These are phyloP conservation scores for Sisyra nigra DNA, from an alignment of 2,888 invertebrate genomes.

Conservation along the genomic window DNA sequence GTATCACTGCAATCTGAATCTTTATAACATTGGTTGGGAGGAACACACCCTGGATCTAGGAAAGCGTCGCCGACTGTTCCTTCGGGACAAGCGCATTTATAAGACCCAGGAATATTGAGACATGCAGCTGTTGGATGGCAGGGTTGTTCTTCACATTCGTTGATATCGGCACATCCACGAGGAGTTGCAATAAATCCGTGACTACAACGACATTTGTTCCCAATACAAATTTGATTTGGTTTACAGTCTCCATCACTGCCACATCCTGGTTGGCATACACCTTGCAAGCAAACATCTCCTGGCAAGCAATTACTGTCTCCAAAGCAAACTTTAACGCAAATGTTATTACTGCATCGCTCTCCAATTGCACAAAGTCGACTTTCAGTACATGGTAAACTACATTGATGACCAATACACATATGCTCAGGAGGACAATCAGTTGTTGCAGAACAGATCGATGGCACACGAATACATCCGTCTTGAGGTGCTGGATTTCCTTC, in stretches of 20 bases:
- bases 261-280: constrained; percentile 72
- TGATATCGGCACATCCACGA: constrained; percentile 62
- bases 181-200: constrained; percentile 57
- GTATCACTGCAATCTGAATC: constrained; percentile 60
- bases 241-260: constrained; percentile 66
- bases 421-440: constrained; percentile 62
- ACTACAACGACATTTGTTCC: constrained; percentile 59
- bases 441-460: constrained; percentile 48
- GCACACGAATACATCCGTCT: constrained; percentile 74
- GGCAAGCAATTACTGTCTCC: constrained; percentile 79
- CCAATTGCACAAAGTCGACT: constrained; percentile 64
- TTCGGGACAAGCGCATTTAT: constrained; percentile 60
- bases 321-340: constrained; percentile 75
- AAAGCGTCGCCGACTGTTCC: constrained; percentile 63
- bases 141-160: constrained; percentile 64
- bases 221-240: constrained; percentile 58
- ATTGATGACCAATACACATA: constrained; percentile 61
- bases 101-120: constrained; percentile 65
- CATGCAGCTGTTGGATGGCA: constrained; percentile 72
- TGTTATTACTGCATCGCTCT: constrained; percentile 62
- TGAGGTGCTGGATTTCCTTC: constrained; percentile 75
- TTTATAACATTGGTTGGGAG: constrained; percentile 58
- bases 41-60: constrained; percentile 55
- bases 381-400: constrained; percentile 61
- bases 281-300: constrained; percentile 71